Evolutionary conservation across 53 echinoderm and acorn worm species (phyloP), one percentile per base, ranked within the genome.

Genomic region (Patiria pectinifera): DNA sequence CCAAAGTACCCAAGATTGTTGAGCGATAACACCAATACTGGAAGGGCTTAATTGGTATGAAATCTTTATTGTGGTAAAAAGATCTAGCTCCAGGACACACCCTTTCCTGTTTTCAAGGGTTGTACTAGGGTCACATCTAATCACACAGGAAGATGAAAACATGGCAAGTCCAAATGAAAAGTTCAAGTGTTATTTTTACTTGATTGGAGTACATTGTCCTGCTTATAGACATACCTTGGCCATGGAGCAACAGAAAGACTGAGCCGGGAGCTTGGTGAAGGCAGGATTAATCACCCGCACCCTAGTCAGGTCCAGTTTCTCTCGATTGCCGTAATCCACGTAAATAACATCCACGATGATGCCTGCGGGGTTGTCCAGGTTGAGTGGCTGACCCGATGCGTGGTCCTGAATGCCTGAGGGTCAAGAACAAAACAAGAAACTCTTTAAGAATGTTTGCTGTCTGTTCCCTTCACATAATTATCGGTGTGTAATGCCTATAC

Each of bases 321-420:
- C 96, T 4, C 94, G 87, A 86, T 98, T 98, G 82, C 98, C 98
- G 85, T 95, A 98, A 93, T 98, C 98, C 13, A 98, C 89, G 71
- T 95, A 98, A 66, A 95, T 92, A 11, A 98, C 94, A 78, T 95
- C 94, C 16, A 96, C 97, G 1, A 59, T 75, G 47, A 94, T 69
- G 44, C 78, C 75, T 13, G 85, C 24, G 5, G 82, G 69, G 61
- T 83, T 85, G 15, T 86, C 78, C 10, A 75, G 80, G 47, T 71
- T 23, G 24, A 23, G 83, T 11, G 82, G 82, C 5, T 71, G 11
- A 11, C 82, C 89, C 15, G 83, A 49, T 4, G 58, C 24, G 61
- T 82, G 59, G 44, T 48, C 83, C 48, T 48, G 66, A 53, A 91
- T 80, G 2, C 69, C 90, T 90, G 78, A 46, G 47, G 49, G 44